Conservation (phyloP, 2,113 vertebrate species). For the Mohoua ochrocephala region DNA sequence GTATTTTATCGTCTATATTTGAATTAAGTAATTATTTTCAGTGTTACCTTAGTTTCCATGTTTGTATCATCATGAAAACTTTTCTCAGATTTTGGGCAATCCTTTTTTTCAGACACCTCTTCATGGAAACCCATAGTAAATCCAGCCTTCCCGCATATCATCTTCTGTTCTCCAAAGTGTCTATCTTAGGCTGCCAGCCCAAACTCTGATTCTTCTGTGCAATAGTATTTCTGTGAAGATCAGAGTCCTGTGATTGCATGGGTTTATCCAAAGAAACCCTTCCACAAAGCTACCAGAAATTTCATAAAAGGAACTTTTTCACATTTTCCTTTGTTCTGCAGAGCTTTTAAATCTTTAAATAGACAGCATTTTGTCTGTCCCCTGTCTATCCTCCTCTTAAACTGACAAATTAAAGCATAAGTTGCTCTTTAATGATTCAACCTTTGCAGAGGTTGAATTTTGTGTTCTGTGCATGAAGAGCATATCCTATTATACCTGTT, state of each 20-base stretch:
- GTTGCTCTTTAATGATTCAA: not conserved
- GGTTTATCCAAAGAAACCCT: not conserved
- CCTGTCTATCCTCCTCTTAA: not conserved
- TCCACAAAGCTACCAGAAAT: not conserved
- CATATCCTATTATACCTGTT: not conserved
- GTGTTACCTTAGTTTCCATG: not conserved
- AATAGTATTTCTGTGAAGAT: not conserved
- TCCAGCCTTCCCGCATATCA: not conserved
- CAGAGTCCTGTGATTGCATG: not conserved
- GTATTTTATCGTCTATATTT: not conserved
- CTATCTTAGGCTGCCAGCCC: not conserved
- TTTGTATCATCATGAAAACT: not conserved
- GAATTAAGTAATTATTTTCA: not conserved
- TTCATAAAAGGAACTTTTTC: not conserved
- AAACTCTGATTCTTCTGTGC: not conserved
- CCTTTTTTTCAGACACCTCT: not conserved
- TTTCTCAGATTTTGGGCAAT: not conserved
- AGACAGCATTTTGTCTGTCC: not conserved
- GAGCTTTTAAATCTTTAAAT: not conserved
- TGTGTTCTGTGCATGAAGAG: not conserved
- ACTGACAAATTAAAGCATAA: not conserved
- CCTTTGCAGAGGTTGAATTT: not conserved
- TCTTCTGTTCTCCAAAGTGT: not conserved
- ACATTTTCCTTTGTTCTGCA: not conserved
- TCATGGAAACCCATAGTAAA: not conserved